Percentiles rank a stretch among this genome's conserved stretches.
phyloP scores from a whole-genome alignment of 1,140 invertebrate genomes.

The Helicoverpa armigera region DNA sequence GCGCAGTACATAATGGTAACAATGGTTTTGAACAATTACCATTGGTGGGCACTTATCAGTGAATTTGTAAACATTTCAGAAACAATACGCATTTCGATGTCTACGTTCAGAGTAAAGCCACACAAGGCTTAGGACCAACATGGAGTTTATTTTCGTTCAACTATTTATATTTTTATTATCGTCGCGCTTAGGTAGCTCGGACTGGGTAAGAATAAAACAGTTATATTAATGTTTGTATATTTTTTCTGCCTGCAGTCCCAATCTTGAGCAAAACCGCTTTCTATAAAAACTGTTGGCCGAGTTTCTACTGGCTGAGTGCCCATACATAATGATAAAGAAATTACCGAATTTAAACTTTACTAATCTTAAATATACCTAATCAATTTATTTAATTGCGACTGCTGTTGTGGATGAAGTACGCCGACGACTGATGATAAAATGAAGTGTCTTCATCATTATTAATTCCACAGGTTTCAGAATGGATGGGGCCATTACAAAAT shows the following conservation, averaged over 20 bases:
- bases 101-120: slow-evolving; percentile 18
- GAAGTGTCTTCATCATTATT: neutral
- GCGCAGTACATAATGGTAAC: slow-evolving; percentile 40
- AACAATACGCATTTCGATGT: slow-evolving; percentile 48
- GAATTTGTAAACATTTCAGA: slow-evolving; percentile 55
- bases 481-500: slow-evolving; percentile 67
- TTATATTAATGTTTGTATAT: too few relatives aligned
- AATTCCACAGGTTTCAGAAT: slow-evolving; percentile 68
- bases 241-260: too few relatives aligned
- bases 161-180: slow-evolving; percentile 50
- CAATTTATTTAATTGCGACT: too few relatives aligned
- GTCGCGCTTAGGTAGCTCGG: slow-evolving; percentile 42
- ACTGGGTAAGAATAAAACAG: slow-evolving; percentile 58
- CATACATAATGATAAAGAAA: too few relatives aligned
- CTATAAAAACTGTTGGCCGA: too few relatives aligned
- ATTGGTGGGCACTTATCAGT: slow-evolving; percentile 53
- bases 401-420: too few relatives aligned
- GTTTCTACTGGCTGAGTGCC: too few relatives aligned
- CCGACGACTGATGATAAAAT: too few relatives aligned
- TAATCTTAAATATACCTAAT: too few relatives aligned
- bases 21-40: slow-evolving; percentile 53
- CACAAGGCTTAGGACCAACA: neutral
- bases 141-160: slow-evolving; percentile 48
- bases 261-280: too few relatives aligned
- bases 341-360: too few relatives aligned